Evolutionary conservation across 92 coral and sea anemone genomes (phyloP).

Genomic region (Umimayanthus chanpuru): DNA sequence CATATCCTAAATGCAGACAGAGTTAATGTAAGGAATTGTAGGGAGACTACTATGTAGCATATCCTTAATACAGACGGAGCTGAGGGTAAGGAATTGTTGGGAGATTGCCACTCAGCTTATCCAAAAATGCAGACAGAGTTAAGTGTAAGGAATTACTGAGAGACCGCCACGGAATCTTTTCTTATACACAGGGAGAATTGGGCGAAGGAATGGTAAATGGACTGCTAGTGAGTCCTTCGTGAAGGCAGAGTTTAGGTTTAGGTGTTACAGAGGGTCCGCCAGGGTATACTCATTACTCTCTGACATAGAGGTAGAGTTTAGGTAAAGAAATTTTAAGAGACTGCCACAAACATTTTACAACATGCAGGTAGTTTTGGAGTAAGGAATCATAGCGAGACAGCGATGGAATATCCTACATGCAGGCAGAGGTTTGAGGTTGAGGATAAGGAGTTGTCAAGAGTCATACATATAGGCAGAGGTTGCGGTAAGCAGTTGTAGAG

Average conservation of each 20-base stretch:
- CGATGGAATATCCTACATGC: neutral
- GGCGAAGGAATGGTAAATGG: neutral
- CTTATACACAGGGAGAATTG: neutral
- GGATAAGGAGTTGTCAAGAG: too few species aligned
- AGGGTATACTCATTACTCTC: conserved; percentile 44
- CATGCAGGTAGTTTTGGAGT: too few species aligned
- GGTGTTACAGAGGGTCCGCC: conserved; percentile 7
- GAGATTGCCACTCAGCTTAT: too few species aligned
- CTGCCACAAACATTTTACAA: neutral
- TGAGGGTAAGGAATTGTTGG: too few species aligned
- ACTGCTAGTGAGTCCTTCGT: neutral
- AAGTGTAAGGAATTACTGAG: neutral
- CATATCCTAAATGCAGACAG: neutral
- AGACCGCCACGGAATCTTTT: neutral
- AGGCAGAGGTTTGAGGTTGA: too few species aligned
- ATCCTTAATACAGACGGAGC: too few species aligned
- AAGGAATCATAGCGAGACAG: neutral
- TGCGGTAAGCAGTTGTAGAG: too few species aligned
- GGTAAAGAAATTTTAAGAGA: conserved; percentile 37
- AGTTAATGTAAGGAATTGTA: too few species aligned
- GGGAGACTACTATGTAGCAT: too few species aligned
- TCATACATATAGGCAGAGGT: too few species aligned
- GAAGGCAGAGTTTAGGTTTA: neutral
- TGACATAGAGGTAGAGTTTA: conserved; percentile 60
- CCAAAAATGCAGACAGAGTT: too few species aligned